These are phyloP conservation scores for Megalonaias nervosa DNA, from an alignment of 1,140 invertebrate species.

Conservation along the genomic window DNA sequence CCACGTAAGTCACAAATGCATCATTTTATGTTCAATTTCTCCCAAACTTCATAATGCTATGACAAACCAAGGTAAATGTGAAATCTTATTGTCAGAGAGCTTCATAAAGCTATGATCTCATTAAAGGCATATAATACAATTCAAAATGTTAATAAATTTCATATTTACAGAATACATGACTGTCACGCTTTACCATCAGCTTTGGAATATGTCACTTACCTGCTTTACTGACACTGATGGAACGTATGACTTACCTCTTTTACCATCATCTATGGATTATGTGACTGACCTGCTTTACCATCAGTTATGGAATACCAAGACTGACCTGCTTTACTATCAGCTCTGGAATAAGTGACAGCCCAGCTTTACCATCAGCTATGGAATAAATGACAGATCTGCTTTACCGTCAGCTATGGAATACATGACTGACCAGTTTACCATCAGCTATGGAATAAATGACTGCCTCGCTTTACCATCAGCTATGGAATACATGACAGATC, in stretches of 20 bases:
- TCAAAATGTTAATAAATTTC: too few relatives aligned
- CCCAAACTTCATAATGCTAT: too few relatives aligned
- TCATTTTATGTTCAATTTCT: too few relatives aligned
- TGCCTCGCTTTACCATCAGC: neutral
- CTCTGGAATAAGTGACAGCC: conserved; percentile 78
- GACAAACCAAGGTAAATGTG: too few relatives aligned
- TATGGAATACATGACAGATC: conserved; percentile 67
- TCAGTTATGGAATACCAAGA: conserved; percentile 83
- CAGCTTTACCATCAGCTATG: neutral
- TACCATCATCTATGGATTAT: neutral
- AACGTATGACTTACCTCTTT: conserved; percentile 72
- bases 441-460: conserved; percentile 79
- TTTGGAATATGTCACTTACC: conserved; percentile 67
- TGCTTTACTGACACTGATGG: conserved; percentile 78
- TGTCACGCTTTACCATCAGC: neutral
- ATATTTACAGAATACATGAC: neutral
- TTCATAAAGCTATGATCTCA: too few relatives aligned
- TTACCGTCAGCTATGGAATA: conserved; percentile 81
- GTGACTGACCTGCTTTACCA: conserved; percentile 75
- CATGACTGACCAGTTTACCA: conserved; percentile 74
- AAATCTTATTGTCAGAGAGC: too few relatives aligned
- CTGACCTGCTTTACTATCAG: conserved; percentile 77
- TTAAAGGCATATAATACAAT: too few relatives aligned
- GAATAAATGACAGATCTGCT: conserved; percentile 72
- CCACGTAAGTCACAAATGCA: too few relatives aligned